Evolutionary conservation across 2,888 invertebrate genomes (phyloP).

Genomic region (Shargacucullia verbasci): DNA sequence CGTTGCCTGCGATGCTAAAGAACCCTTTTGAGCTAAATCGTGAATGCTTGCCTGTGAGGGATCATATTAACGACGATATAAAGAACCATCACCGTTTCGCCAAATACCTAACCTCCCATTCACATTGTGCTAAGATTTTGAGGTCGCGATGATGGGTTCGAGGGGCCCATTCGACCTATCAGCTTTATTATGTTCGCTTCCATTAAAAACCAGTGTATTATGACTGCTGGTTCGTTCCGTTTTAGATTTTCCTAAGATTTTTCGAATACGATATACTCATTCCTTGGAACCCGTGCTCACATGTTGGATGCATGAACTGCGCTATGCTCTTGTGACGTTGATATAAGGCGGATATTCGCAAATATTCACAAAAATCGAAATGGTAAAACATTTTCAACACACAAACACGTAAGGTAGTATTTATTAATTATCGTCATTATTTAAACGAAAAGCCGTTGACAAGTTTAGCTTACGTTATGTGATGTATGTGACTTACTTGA

Average conservation of each 20-base stretch:
- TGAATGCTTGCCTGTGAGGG: slow-evolving; percentile 89
- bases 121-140: slow-evolving; percentile 85
- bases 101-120: slow-evolving; percentile 85
- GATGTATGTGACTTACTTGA: slow-evolving; percentile 9
- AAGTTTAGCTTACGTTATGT: slow-evolving; percentile 69
- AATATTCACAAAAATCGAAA: slow-evolving; percentile 83
- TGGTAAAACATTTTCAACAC: slow-evolving; percentile 84
- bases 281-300: slow-evolving; percentile 82
- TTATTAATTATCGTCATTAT: slow-evolving; percentile 80
- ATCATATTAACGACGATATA: slow-evolving; percentile 88
- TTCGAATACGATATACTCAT: slow-evolving; percentile 74
- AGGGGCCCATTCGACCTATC: slow-evolving; percentile 66
- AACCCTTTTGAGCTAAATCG: slow-evolving; percentile 89
- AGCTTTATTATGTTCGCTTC: slow-evolving; percentile 85
- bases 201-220: slow-evolving; percentile 80
- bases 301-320: slow-evolving; percentile 81
- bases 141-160: slow-evolving; percentile 62
- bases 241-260: slow-evolving; percentile 54
- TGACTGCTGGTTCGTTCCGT: slow-evolving; percentile 78
- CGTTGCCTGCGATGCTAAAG: slow-evolving; percentile 89
- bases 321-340: slow-evolving; percentile 80
- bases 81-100: slow-evolving; percentile 86
- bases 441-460: slow-evolving; percentile 63
- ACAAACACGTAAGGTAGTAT: slow-evolving; percentile 87
- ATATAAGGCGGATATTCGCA: slow-evolving; percentile 73